A percentile compares a stretch with the other conserved stretches of the same genome.
Conservation (phyloP, 2,797 vertebrate genomes). For the Anguilla marmorata region DNA sequence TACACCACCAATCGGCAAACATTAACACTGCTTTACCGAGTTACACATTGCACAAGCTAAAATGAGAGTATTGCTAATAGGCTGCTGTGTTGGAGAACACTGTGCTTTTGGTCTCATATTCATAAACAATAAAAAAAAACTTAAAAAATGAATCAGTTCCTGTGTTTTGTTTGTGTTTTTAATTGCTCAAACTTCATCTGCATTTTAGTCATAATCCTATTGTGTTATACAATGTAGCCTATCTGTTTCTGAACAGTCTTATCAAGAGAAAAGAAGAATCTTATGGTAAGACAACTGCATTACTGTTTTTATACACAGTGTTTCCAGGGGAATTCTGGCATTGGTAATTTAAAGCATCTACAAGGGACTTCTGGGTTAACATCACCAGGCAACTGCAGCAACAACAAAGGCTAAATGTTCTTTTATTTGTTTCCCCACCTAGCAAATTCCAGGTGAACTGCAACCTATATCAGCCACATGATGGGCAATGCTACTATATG, state of each 20-base stretch:
- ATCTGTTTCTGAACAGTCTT: background rate
- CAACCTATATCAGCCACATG: background rate
- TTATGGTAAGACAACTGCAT: background rate
- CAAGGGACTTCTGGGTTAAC: background rate
- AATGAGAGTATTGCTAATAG: background rate
- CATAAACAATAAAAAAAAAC: background rate
- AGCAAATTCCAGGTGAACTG: background rate
- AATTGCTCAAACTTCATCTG: background rate
- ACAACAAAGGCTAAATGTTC: background rate
- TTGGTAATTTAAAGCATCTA: background rate
- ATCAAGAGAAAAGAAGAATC: background rate
- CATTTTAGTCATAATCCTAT: background rate
- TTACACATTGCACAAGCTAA: background rate
- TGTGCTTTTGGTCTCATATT: background rate
- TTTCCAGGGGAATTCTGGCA: background rate
- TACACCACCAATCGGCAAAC: background rate
- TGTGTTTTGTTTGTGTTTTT: background rate
- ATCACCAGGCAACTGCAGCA: background rate
- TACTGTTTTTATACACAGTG: background rate
- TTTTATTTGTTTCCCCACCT: background rate
- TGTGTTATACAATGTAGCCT: background rate
- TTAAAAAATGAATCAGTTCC: background rate
- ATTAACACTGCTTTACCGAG: background rate
- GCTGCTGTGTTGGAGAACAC: background rate
- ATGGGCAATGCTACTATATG: background rate